These are phyloP conservation scores for Chrysogorgia sp. DNA, from an alignment of 92 coral and sea anemone genomes.

Conservation along the genomic window DNA sequence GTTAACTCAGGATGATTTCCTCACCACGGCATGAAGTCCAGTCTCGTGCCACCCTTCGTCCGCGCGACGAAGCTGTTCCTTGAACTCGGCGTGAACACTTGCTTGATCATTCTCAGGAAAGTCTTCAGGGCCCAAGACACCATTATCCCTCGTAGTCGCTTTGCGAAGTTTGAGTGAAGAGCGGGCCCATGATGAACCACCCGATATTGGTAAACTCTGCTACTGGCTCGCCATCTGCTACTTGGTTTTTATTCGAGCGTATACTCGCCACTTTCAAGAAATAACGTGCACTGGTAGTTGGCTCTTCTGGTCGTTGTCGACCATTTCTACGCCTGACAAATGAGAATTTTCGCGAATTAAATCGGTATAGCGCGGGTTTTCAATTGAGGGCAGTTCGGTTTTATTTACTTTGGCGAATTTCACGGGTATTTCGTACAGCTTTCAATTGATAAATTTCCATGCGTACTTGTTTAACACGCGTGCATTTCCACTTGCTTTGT, in stretches of 20 bases:
- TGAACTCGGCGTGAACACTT: constrained; percentile 26
- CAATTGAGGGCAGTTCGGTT: too few species aligned
- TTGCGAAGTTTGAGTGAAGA: constrained; percentile 26
- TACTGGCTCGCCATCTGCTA: constrained; percentile 44
- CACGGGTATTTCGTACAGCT: constrained; percentile 3
- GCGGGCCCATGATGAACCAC: too few species aligned
- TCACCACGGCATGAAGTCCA: constrained; percentile 30
- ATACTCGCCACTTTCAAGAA: constrained; percentile 25
- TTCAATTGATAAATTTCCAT: constrained; percentile 48
- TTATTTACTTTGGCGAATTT: constrained; percentile 37
- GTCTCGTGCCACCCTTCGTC: constrained; percentile 41
- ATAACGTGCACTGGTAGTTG: constrained; percentile 36
- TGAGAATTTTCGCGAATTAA: too few species aligned
- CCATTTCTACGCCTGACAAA: too few species aligned
- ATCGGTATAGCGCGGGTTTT: too few species aligned
- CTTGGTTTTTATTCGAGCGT: constrained; percentile 29
- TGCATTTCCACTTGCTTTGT: constrained; percentile 58
- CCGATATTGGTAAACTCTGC: constrained; percentile 35
- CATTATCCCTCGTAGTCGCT: constrained; percentile 40
- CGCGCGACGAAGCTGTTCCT: constrained; percentile 29
- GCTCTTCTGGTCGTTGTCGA: constrained; percentile 7
- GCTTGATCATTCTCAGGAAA: constrained; percentile 20
- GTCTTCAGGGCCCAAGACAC: too few species aligned
- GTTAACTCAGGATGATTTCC: constrained; percentile 33
- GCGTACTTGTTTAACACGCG: constrained; percentile 42